Percentiles rank a stretch among this genome's conserved stretches.
phyloP scores from a whole-genome alignment of 2,888 invertebrate species.

The Mesorhabditis sp. region DNA sequence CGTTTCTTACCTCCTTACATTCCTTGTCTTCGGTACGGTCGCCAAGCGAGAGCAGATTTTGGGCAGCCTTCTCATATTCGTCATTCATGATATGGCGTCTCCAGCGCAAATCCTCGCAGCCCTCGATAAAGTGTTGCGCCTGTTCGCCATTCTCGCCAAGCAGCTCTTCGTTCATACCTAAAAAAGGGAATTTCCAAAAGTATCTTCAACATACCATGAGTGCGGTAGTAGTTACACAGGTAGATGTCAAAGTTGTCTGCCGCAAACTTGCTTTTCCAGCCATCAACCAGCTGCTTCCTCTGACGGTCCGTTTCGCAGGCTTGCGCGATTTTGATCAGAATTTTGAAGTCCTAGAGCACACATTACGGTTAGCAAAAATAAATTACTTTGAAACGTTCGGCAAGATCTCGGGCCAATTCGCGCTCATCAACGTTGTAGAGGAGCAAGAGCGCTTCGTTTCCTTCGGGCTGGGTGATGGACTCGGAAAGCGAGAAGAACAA shows the following conservation, averaged over 20 bases:
- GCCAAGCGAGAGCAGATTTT: neutral
- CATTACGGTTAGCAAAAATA: neutral
- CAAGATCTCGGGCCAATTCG: neutral
- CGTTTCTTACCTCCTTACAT: neutral
- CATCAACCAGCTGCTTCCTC: neutral
- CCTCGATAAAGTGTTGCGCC: neutral
- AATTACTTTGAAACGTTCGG: slow-evolving; percentile 2
- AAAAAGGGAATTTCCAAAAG: neutral
- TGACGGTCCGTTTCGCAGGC: neutral
- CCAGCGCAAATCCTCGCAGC: slow-evolving; percentile 2
- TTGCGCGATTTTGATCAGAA: slow-evolving; percentile 1
- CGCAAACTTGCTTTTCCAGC: neutral
- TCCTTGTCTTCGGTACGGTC: slow-evolving; percentile 1
- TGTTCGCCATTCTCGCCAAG: neutral
- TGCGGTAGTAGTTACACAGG: neutral
- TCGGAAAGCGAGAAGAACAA: neutral
- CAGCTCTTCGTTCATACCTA: slow-evolving; percentile 4
- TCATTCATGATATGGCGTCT: neutral
- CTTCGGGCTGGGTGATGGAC: neutral
- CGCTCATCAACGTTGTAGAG: neutral
- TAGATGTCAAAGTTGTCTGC: neutral
- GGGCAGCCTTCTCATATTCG: neutral
- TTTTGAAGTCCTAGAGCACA: neutral
- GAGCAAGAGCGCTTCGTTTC: neutral
- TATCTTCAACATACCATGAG: neutral